Evolutionary conservation across 2,888 invertebrate genomes (phyloP).

Genomic region (Ormyrus rosae): DNA sequence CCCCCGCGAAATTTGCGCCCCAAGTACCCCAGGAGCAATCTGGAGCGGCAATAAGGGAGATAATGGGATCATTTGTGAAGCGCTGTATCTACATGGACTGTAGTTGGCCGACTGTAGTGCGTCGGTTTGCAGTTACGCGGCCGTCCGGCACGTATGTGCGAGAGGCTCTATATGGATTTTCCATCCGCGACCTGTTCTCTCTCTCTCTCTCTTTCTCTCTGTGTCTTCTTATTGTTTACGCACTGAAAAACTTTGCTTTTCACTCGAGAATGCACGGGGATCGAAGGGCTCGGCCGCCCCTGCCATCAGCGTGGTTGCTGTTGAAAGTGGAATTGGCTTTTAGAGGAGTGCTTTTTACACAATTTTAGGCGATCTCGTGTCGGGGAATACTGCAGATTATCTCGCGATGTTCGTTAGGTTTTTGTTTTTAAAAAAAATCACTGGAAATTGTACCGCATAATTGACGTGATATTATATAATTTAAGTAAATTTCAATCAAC

Average conservation of each 20-base stretch:
- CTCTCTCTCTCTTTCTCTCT: background rate
- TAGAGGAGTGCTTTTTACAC: no score
- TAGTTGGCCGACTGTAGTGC: slow-evolving; percentile 28
- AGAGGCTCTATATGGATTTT: slow-evolving; percentile 2
- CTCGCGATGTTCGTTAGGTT: no score
- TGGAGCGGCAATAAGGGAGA: slow-evolving; percentile 53
- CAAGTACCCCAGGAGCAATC: slow-evolving; percentile 39
- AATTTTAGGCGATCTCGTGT: no score
- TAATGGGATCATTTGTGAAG: slow-evolving; percentile 57
- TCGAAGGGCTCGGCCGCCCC: background rate
- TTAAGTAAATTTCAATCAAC: no score
- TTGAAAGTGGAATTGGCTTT: no score
- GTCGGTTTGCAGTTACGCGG: slow-evolving; percentile 13
- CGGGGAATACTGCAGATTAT: no score
- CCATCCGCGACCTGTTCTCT: background rate
- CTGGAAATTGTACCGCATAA: no score
- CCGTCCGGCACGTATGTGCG: background rate
- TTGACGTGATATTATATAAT: no score
- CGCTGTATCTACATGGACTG: slow-evolving; percentile 47
- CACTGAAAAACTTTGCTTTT: slow-evolving; percentile 27
- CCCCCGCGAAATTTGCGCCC: slow-evolving; percentile 12
- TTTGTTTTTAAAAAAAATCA: no score
- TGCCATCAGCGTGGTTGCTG: no score
- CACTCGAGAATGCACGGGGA: slow-evolving; percentile 28
- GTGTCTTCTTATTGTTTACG: slow-evolving; percentile 4